These are phyloP conservation scores for Crambe crambe DNA, from an alignment of 37 sponge, comb jelly and placozoan species.

Conservation along the genomic window DNA sequence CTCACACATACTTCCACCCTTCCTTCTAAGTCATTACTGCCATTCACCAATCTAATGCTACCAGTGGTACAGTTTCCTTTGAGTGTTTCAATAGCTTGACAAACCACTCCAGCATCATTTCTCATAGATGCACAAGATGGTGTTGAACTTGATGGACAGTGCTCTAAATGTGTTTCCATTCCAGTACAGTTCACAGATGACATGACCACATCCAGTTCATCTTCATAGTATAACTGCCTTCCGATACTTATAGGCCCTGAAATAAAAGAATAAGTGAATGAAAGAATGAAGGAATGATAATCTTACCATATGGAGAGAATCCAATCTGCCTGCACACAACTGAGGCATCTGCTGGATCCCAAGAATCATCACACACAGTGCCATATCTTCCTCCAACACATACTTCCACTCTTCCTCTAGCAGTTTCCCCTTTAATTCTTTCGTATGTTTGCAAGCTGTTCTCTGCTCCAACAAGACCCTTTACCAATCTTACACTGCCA, in stretches of 20 bases:
- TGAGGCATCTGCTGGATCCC: constrained; percentile 33
- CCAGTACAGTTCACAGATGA: constrained; percentile 16
- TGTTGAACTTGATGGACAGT: background rate
- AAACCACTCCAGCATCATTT: constrained; percentile 11
- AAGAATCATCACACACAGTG: constrained; percentile 19
- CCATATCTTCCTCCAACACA: constrained; percentile 25
- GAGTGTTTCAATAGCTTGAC: background rate
- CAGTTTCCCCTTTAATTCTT: background rate
- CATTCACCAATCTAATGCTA: constrained; percentile 11
- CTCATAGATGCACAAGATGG: background rate
- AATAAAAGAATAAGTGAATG: background rate
- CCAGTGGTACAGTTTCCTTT: background rate
- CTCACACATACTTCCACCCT: constrained; percentile 30
- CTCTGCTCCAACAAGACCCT: background rate
- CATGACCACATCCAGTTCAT: background rate
- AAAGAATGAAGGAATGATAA: too few species aligned
- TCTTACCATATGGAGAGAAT: constrained; percentile 32
- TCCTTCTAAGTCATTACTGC: constrained; percentile 22
- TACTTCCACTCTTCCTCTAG: constrained; percentile 30
- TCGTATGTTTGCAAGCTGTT: background rate
- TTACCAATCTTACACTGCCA: background rate
- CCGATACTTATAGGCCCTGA: constrained; percentile 12
- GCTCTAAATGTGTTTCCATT: background rate
- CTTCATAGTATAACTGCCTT: background rate
- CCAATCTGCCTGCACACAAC: constrained; percentile 36